Evolutionary conservation across 2,113 vertebrate species (phyloP).

Genomic region (Brachyhypopomus gauderio): DNA sequence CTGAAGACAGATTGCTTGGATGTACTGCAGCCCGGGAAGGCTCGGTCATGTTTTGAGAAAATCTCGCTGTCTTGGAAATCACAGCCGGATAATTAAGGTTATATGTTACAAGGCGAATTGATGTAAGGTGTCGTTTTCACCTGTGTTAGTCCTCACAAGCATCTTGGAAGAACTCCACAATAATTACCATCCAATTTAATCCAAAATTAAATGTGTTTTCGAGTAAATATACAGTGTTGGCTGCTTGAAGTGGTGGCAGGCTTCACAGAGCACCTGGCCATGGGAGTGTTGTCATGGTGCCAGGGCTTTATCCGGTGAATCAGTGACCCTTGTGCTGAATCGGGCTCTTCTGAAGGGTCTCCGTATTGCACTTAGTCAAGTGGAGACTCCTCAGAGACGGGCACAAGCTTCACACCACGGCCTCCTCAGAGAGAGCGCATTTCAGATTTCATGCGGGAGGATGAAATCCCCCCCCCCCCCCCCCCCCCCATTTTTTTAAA

Average conservation of each 20-base stretch:
- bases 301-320: constrained; percentile 15
- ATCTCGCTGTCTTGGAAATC: no score
- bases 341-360: not conserved
- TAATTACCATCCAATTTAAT: constrained; percentile 4
- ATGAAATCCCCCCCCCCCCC: no score
- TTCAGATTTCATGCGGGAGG: not conserved
- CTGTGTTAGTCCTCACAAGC: not conserved
- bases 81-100: no score
- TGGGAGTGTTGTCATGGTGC: constrained; percentile 4
- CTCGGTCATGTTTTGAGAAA: no score
- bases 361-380: constrained; percentile 31
- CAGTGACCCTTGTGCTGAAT: constrained; percentile 31
- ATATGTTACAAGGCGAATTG: not conserved
- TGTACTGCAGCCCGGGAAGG: no score
- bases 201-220: constrained; percentile 5
- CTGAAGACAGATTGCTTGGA: no score
- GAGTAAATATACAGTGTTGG: not conserved
- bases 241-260: not conserved
- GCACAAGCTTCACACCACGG: constrained; percentile 7
- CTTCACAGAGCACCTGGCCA: constrained; percentile 2
- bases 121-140: not conserved
- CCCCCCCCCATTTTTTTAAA: not conserved
- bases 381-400: constrained; percentile 19
- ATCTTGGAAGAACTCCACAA: not conserved
- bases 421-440: not conserved